These are phyloP conservation scores for Ambastaia sidthimunki DNA, from an alignment of 2,797 vertebrate genomes.

Conservation along the genomic window DNA sequence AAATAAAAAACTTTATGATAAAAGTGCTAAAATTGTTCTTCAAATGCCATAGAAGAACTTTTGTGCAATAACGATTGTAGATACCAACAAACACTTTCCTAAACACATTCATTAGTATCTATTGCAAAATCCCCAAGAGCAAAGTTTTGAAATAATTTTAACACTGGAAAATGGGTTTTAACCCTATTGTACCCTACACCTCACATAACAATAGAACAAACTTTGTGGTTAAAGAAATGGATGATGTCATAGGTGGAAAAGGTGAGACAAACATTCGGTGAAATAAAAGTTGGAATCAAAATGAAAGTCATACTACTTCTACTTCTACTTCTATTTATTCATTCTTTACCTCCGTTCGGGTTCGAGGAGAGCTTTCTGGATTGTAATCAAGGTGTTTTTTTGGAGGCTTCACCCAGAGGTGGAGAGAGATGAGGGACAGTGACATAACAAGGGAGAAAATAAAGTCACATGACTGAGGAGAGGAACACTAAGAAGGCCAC, in stretches of 20 bases:
- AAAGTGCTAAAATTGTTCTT: too few relatives aligned
- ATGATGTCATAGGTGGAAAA: too few relatives aligned
- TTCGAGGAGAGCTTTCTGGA: constrained; percentile 81
- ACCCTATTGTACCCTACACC: too few relatives aligned
- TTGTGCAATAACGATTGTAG: too few relatives aligned
- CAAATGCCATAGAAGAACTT: too few relatives aligned
- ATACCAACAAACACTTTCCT: not conserved
- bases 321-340: not conserved
- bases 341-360: constrained; percentile 57
- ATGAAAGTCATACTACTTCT: not conserved
- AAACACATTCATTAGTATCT: not conserved
- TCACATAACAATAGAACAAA: not conserved
- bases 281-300: not conserved
- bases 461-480: constrained; percentile 80
- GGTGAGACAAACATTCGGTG: not conserved
- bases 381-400: constrained; percentile 90
- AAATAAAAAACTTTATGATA: too few relatives aligned
- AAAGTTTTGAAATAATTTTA: not conserved
- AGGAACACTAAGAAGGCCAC: constrained; percentile 25
- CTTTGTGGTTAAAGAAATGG: not conserved
- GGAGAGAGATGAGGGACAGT: constrained; percentile 59
- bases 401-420: constrained; percentile 80
- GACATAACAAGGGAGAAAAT: constrained; percentile 65
- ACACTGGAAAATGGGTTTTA: too few relatives aligned
- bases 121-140: not conserved